A percentile compares a stretch with the other conserved stretches of the same genome.
phyloP scores from a whole-genome alignment of 1,140 invertebrate species.

The Temnothorax nylanderi region DNA sequence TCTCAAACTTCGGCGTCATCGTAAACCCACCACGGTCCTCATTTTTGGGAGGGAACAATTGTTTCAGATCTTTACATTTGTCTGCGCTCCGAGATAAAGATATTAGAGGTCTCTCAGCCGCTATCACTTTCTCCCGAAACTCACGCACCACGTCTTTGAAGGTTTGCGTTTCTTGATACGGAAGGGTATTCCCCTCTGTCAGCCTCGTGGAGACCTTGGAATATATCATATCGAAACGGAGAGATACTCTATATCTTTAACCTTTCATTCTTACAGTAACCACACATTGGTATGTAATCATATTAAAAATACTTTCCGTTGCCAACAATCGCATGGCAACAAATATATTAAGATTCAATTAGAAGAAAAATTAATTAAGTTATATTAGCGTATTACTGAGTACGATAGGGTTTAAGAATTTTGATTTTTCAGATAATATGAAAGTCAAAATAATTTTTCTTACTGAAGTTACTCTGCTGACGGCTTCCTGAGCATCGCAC shows the following conservation, averaged over 20 bases:
- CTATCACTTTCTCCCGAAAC: slow-evolving; percentile 50
- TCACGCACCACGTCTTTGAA: slow-evolving; percentile 71
- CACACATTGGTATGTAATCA: not conserved
- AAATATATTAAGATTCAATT: slow-evolving; percentile 4
- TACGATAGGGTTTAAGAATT: not conserved
- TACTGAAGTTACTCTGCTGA: slow-evolving; percentile 1
- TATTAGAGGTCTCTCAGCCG: slow-evolving; percentile 47
- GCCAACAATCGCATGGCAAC: not conserved
- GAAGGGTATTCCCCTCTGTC: slow-evolving; percentile 34
- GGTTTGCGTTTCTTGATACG: slow-evolving; percentile 73
- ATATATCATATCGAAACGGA: slow-evolving; percentile 7
- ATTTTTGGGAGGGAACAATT: slow-evolving; percentile 62
- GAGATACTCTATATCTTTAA: not conserved
- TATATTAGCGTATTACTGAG: not conserved
- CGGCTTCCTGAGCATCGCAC: slow-evolving; percentile 10
- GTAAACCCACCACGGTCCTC: slow-evolving; percentile 3
- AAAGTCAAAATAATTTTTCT: not conserved
- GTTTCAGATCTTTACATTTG: slow-evolving; percentile 59
- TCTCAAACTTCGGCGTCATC: slow-evolving; percentile 12
- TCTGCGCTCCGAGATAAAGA: slow-evolving; percentile 63
- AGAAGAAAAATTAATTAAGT: not conserved
- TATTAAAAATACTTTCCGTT: not conserved
- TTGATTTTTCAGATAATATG: not conserved
- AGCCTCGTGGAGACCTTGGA: slow-evolving; percentile 41
- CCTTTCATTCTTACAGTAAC: slow-evolving; percentile 13